Base-by-base conservation (phyloP, 2,113 vertebrate species). In the Cebus imitator region DNA sequence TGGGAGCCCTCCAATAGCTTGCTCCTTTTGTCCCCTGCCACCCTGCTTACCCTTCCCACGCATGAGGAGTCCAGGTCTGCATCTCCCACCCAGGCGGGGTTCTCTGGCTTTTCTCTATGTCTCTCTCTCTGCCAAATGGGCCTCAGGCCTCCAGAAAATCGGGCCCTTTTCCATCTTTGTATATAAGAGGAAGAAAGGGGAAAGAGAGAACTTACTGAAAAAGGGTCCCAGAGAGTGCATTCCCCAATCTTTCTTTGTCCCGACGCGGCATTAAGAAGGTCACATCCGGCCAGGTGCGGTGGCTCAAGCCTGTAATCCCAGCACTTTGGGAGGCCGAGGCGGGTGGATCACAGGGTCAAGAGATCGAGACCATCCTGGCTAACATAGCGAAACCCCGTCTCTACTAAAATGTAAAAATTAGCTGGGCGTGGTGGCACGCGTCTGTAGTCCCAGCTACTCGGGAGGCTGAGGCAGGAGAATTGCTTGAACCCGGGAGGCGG, bases 151-250 rank as follows among this genome's bases (percentile, higher is more conserved):
- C 73, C 86, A 64, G 66, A 80, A 83, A 86, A 75, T 5, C 1
- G 37, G 86, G 35, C 16, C 37, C 48, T 88, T 70, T 40, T 3
- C 48, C 32, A 43, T 66, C 25, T 45, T 76, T 66, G 79, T 27
- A 0, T 86, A 48, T 23, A 55, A 85, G 8, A 87, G 64, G 61
- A 93, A 92, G 64, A 70, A 58, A 7, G 14, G 8, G 82, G 32
- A 30, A 87, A 84, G 72, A 75, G 82, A 94, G 55, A 89, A 73
- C n/a, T 57, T 91, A 79, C 23, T 93, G 35, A 70, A 84, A 79
- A 79, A 84, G 78, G 70, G 58, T 73, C 35, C 43, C 64, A 50
- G 30, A 50, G 3, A 73, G 45, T 78, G 7, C 85, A 79, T 58
- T 80, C 55, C 72, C 70, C 30, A 27, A 72, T 76, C 61, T 76